phyloP scores from a whole-genome alignment of 2,888 invertebrate species.

The Rotaria macrura region DNA sequence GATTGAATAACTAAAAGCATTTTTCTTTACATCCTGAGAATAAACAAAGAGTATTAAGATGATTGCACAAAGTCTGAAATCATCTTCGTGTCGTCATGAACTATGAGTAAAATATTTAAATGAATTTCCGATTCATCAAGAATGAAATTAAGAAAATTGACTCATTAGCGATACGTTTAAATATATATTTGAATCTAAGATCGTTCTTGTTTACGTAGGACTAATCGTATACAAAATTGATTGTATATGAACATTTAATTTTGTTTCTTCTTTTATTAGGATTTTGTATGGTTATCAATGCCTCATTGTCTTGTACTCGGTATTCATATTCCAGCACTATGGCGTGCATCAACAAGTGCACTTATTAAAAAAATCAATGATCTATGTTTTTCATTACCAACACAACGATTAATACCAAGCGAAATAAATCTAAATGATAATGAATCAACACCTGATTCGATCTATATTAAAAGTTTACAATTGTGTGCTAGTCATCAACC shows the following conservation, averaged over 20 bases:
- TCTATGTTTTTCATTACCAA: neutral
- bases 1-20: no score
- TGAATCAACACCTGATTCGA: neutral
- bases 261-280: neutral
- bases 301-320: neutral
- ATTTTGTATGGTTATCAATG: neutral
- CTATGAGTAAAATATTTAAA: no score
- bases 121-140: no score
- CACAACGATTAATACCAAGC: neutral
- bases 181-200: no score
- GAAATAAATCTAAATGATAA: neutral
- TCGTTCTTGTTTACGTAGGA: no score
- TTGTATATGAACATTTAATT: neutral
- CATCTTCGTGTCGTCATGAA: no score
- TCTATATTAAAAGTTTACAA: neutral
- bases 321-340: neutral
- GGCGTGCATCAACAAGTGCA: neutral
- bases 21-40: no score
- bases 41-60: no score
- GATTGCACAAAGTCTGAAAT: no score
- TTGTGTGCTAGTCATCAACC: neutral
- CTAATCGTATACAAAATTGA: no score
- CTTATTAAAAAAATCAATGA: constrained; percentile 5
- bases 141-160: no score
- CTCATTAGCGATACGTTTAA: no score